These are phyloP conservation scores for Diarsia brunnea DNA, from an alignment of 2,888 invertebrate species.

Conservation along the genomic window DNA sequence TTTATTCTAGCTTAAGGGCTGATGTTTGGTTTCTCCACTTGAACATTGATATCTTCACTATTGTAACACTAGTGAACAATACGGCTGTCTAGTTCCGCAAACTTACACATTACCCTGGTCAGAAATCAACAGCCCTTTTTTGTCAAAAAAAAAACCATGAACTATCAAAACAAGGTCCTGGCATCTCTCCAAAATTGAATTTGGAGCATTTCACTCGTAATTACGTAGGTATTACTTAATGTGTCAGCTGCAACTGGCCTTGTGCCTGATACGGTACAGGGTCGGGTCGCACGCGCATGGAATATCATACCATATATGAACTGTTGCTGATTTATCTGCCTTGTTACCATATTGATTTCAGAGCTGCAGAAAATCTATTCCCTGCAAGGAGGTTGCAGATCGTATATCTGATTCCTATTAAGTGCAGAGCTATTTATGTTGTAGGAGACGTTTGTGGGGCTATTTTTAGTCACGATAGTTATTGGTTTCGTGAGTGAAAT, in stretches of 20 bases:
- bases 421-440: conserved; percentile 23
- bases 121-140: not conserved
- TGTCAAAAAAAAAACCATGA: not conserved
- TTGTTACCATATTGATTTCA: conserved; percentile 47
- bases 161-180: conserved; percentile 40
- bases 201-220: conserved; percentile 41
- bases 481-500: conserved; percentile 32
- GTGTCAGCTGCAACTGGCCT: conserved; percentile 68
- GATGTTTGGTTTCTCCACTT: not conserved
- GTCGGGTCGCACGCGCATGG: conserved; percentile 72
- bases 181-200: conserved; percentile 36
- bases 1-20: not conserved
- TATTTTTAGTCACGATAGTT: conserved; percentile 36
- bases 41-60: not conserved
- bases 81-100: not conserved
- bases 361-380: conserved; percentile 37
- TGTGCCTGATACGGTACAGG: conserved; percentile 73
- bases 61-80: not conserved
- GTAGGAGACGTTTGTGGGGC: conserved; percentile 11
- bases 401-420: conserved; percentile 33
- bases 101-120: too few relatives aligned
- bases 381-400: conserved; percentile 12
- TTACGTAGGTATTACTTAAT: conserved; percentile 62
- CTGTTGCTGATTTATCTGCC: conserved; percentile 45
- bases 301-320: conserved; percentile 61